Conservation (phyloP, 2,888 invertebrate genomes). For the Drosophila mimica region DNA sequence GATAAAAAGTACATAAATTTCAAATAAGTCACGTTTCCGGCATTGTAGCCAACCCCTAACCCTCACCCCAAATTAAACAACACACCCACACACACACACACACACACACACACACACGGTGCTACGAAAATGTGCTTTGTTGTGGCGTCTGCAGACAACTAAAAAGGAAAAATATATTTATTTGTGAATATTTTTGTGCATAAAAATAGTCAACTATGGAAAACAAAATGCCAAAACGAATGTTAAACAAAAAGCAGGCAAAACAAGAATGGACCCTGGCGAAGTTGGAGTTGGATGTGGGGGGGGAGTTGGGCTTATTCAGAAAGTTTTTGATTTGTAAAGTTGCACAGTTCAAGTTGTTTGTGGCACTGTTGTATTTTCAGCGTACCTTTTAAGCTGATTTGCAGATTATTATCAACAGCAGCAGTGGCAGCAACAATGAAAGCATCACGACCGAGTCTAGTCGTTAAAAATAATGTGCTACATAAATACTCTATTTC, state of each 20-base stretch:
- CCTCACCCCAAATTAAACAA: constrained; percentile 16
- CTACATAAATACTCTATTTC: constrained; percentile 34
- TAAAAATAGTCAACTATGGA: constrained; percentile 52
- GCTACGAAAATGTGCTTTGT: constrained; percentile 65
- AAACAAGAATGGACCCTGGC: constrained; percentile 34
- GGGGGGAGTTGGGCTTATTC: constrained; percentile 17
- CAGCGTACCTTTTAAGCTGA: constrained; percentile 71
- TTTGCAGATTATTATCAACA: constrained; percentile 72
- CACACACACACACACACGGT: constrained; percentile 16
- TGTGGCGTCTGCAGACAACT: constrained; percentile 69
- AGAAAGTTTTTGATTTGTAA: constrained; percentile 68
- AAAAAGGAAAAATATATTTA: constrained; percentile 3
- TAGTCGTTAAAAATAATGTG: constrained; percentile 42
- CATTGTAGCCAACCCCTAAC: constrained; percentile 24
- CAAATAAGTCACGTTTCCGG: constrained; percentile 79
- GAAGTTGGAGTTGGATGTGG: constrained; percentile 1
- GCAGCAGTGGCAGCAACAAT: constrained; percentile 13
- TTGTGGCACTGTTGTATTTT: constrained; percentile 54
- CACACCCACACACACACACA: constrained; percentile 12
- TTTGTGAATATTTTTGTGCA: neutral
- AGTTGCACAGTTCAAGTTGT: constrained; percentile 63
- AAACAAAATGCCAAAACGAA: constrained; percentile 62
- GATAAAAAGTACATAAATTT: constrained; percentile 78
- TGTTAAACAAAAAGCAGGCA: constrained; percentile 56
- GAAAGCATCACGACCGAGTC: constrained; percentile 8